phyloP scores from a whole-genome alignment of 2,113 vertebrate genomes.

The Ceratotherium simum region DNA sequence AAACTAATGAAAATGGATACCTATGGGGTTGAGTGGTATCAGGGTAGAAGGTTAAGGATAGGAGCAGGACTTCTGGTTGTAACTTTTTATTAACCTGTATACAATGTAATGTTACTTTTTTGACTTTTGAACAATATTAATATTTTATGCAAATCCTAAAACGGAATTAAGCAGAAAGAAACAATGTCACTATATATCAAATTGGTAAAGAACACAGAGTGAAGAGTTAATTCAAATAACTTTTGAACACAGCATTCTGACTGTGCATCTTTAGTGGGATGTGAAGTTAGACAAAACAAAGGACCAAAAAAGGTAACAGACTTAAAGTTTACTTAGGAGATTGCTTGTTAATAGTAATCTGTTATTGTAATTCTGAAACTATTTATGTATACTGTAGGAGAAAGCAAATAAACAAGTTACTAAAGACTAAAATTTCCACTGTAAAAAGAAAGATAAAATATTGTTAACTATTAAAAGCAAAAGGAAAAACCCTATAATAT shows the following conservation, averaged over 20 bases:
- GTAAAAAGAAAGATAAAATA: neutral
- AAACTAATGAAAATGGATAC: neutral
- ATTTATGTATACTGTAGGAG: neutral
- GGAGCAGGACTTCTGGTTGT: neutral
- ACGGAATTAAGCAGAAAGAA: neutral
- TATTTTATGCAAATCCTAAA: neutral
- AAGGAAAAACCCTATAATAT: neutral
- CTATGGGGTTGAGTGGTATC: neutral
- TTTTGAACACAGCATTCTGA: neutral
- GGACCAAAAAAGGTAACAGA: neutral
- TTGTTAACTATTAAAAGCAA: neutral
- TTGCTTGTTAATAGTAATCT: neutral
- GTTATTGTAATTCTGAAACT: neutral
- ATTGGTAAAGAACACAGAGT: neutral
- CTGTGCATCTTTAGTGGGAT: neutral
- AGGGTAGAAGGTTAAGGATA: neutral
- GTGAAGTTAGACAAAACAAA: neutral
- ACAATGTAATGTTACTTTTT: neutral
- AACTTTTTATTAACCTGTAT: neutral
- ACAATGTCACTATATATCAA: neutral
- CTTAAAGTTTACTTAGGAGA: neutral
- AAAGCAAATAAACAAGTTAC: neutral
- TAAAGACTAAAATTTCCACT: neutral
- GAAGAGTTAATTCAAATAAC: neutral
- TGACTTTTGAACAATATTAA: neutral